These are phyloP conservation scores for Drosophila tropicalis DNA, from an alignment of 1,140 invertebrate species.

Conservation along the genomic window DNA sequence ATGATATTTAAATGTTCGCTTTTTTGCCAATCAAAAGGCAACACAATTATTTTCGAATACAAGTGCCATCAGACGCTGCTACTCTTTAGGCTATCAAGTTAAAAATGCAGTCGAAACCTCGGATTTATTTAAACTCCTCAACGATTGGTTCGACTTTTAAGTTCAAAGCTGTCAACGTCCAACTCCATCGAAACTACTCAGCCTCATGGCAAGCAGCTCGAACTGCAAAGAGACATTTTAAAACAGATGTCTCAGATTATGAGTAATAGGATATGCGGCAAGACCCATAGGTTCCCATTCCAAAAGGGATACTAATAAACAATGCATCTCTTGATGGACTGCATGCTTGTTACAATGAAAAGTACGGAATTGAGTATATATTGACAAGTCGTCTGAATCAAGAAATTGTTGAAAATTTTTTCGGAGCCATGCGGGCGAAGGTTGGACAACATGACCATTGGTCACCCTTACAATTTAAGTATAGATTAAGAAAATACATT, in stretches of 20 bases:
- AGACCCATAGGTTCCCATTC: conserved; percentile 6
- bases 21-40: conserved; percentile 26
- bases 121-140: conserved; percentile 7
- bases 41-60: conserved; percentile 25
- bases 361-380: conserved; percentile 2
- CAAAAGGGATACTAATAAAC: conserved; percentile 11
- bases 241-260: conserved; percentile 1
- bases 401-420: too few relatives aligned
- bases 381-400: not conserved
- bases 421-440: too few relatives aligned
- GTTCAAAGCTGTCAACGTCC: conserved; percentile 10
- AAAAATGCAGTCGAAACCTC: conserved; percentile 21
- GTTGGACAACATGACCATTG: too few relatives aligned
- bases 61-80: conserved; percentile 14
- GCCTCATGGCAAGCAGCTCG: conserved; percentile 1
- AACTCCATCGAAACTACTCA: conserved; percentile 9
- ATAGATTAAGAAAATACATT: too few relatives aligned
- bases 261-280: conserved; percentile 1
- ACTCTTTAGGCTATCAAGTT: conserved; percentile 7
- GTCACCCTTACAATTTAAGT: too few relatives aligned
- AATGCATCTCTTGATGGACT: conserved; percentile 14
- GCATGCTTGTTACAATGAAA: conserved; percentile 1
- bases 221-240: too few relatives aligned
- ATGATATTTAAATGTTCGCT: conserved; percentile 4
- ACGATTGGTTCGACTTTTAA: conserved; percentile 6